A percentile compares a stretch with the other conserved stretches of the same genome.
phyloP scores from a whole-genome alignment of 2,888 invertebrate genomes.

The Dilophus febrilis region DNA sequence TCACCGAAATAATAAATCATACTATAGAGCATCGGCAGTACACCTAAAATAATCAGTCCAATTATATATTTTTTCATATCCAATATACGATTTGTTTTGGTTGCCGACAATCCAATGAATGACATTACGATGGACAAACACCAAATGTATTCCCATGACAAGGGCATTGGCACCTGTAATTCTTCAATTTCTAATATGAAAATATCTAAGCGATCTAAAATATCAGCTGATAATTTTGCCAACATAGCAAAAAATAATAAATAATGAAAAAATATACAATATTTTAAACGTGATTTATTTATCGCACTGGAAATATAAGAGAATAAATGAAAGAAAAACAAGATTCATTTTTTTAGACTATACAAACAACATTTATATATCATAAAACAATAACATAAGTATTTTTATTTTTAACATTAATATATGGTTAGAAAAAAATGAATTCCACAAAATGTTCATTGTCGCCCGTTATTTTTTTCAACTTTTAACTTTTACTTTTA shows the following conservation, averaged over 20 bases:
- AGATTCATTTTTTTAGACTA: too few relatives aligned
- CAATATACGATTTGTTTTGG: conserved; percentile 64
- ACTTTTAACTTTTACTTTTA: too few relatives aligned
- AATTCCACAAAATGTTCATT: too few relatives aligned
- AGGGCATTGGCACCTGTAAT: conserved; percentile 68
- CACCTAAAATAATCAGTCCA: conserved; percentile 60
- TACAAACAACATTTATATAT: too few relatives aligned
- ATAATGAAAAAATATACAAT: conserved; percentile 87
- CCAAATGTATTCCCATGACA: conserved; percentile 87
- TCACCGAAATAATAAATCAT: conserved; percentile 68
- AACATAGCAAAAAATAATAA: conserved; percentile 78
- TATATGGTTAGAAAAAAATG: too few relatives aligned
- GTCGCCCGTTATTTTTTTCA: too few relatives aligned
- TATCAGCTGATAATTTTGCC: conserved; percentile 77
- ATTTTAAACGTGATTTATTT: conserved; percentile 89
- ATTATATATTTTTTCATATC: conserved; percentile 65
- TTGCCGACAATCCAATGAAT: conserved; percentile 70
- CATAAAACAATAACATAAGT: too few relatives aligned
- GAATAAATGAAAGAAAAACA: conserved; percentile 10
- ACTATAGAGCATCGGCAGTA: conserved; percentile 67
- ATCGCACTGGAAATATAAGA: conserved; percentile 59
- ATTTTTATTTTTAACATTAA: too few relatives aligned
- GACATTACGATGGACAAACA: conserved; percentile 65
- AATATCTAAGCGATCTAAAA: conserved; percentile 82
- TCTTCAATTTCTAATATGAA: conserved; percentile 90